Base-by-base conservation (phyloP, 2,888 invertebrate species). In the Drosophila picticornis region DNA sequence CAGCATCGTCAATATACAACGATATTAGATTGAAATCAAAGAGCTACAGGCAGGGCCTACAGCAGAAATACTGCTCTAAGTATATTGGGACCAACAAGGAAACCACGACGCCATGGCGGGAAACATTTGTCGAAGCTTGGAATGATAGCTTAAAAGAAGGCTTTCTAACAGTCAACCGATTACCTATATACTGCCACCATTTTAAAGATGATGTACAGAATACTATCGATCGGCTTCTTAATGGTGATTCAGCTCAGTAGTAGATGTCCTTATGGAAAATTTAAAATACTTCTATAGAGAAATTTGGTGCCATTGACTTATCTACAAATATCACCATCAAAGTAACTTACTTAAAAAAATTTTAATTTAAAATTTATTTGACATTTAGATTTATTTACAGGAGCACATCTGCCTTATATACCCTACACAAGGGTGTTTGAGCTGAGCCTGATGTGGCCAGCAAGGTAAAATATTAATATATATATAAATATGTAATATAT, bases 151-250 rank as follows among this genome's bases (percentile, higher is more conserved):
- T 75, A 16, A 71, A 55, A 32, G n/a, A 58, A 25, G 36, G 56
- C n/a, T 77, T 81, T 29, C 29, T 62, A 7, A 27, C 11, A 1
- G 22, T 65, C 1, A 46, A 52, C 6, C 27, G 25, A 34, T 11
- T 72, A n/a, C 83, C 83, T 9, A 46, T 64, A 43, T 83, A 80
- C n/a, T 77, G 70, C 36, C 0, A 50, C 27, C 50, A 64, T 10
- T 83, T 83, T 52, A 11, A 66, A 11, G 63, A 68, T 2, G 83
- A 83, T 57, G 38, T 80, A 22, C 83, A 71, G n/a, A 25, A 31
- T 4, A 66, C 40, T 22, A 9, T 74, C 25, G 16, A 56, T 57
- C 25, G 43, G 0, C 9, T 74, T 16, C n/a, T 77, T 9, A 38
- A 48, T 27, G 22, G 40, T 10, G 53, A 40, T 1, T 31, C 66